phyloP scores from a whole-genome alignment of 2,888 invertebrate species.

The Aleiodes alternator region DNA sequence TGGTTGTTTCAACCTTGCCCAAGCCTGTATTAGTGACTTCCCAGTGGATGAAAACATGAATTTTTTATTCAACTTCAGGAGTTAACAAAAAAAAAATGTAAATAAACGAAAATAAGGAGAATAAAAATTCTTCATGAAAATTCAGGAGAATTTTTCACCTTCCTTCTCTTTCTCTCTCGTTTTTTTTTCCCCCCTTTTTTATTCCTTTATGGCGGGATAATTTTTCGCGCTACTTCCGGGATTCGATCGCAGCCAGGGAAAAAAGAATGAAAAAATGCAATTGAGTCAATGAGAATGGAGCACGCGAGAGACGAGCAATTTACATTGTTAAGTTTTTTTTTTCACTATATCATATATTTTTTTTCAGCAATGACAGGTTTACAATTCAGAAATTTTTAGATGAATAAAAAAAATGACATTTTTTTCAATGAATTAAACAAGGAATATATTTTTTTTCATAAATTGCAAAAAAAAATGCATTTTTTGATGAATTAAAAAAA shows the following conservation, averaged over 20 bases:
- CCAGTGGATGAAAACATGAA: too few species aligned
- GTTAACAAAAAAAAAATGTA: not conserved
- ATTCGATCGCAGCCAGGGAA: conserved; percentile 33
- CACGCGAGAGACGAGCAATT: conserved; percentile 60
- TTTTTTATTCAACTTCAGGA: too few species aligned
- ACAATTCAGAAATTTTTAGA: conserved; percentile 10
- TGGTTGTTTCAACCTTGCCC: conserved; percentile 29
- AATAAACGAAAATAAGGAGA: conserved; percentile 6
- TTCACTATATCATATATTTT: conserved; percentile 26
- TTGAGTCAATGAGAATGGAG: conserved; percentile 52
- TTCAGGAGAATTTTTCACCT: conserved; percentile 30
- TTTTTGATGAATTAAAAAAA: too few species aligned
- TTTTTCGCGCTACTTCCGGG: conserved; percentile 46
- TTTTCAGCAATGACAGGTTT: conserved; percentile 23
- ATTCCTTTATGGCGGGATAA: conserved; percentile 42
- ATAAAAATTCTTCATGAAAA: conserved; percentile 42
- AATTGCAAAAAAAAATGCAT: too few species aligned
- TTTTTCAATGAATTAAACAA: too few species aligned
- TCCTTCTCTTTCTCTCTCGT: not conserved
- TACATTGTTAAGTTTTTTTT: conserved; percentile 52
- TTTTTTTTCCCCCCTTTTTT: conserved; percentile 8
- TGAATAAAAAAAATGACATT: not conserved
- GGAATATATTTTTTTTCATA: too few species aligned
- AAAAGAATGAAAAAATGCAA: conserved; percentile 37
- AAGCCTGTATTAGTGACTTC: too few species aligned